phyloP scores from a whole-genome alignment of 2,888 invertebrate genomes.

The Lepidochrysops patricia region DNA sequence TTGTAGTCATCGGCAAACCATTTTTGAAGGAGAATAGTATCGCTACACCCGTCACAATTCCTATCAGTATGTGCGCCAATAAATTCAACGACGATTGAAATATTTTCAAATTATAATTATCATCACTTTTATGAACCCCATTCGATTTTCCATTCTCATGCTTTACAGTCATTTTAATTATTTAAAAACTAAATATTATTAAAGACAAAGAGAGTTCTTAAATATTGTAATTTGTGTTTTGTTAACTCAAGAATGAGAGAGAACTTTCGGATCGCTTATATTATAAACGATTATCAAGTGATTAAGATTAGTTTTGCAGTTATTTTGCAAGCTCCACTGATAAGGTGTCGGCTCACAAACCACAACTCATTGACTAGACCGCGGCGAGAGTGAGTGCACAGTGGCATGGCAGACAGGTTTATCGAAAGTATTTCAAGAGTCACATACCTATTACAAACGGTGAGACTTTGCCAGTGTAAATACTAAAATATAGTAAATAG shows the following conservation, averaged over 20 bases:
- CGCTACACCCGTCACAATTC: conserved; percentile 37
- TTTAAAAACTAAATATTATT: no score
- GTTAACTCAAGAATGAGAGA: no score
- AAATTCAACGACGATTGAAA: conserved; percentile 41
- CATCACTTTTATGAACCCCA: not conserved
- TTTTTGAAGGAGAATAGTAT: conserved; percentile 37
- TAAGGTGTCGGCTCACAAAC: not conserved
- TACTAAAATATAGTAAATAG: no score
- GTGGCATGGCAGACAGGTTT: no score
- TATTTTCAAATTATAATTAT: conserved; percentile 34
- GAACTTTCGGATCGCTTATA: not conserved
- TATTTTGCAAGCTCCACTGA: not conserved
- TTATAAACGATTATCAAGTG: not conserved
- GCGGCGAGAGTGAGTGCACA: not conserved
- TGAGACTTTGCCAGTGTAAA: no score
- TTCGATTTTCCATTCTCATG: not conserved
- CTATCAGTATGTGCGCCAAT: conserved; percentile 46
- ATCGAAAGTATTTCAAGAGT: no score
- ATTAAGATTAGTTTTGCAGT: not conserved
- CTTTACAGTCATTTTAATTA: not conserved
- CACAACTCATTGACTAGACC: not conserved
- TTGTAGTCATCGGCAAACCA: conserved; percentile 38
- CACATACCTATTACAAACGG: no score
- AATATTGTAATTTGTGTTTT: no score
- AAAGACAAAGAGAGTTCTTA: no score